Evolutionary conservation across 2,113 vertebrate genomes (phyloP).

Genomic region (Spea multiplicata): DNA sequence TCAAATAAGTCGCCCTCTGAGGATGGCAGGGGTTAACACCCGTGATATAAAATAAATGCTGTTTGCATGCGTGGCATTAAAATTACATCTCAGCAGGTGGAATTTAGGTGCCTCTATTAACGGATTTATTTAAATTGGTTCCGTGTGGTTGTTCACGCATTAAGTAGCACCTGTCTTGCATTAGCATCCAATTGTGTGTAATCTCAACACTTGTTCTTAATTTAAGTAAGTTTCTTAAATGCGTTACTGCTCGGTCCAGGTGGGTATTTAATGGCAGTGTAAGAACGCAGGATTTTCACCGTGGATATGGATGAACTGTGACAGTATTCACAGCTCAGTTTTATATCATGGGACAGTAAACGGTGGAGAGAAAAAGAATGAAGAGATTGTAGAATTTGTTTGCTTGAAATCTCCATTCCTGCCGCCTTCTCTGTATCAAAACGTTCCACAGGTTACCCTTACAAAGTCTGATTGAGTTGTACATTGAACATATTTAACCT

Average conservation of each 20-base stretch:
- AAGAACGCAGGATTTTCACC: conserved; percentile 11
- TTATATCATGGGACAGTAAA: not conserved
- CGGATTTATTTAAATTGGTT: conserved; percentile 28
- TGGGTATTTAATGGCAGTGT: conserved; percentile 15
- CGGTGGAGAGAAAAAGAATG: not conserved
- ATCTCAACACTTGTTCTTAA: conserved; percentile 23
- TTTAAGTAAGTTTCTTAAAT: conserved; percentile 23
- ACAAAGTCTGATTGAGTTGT: too few species aligned
- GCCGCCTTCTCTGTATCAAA: too few species aligned
- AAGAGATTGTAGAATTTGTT: not conserved
- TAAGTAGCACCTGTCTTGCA: conserved; percentile 28
- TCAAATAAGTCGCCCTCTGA: too few species aligned
- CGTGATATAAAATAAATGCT: not conserved
- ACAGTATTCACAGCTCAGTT: not conserved
- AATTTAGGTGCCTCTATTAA: conserved; percentile 23
- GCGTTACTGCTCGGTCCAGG: conserved; percentile 23
- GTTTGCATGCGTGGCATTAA: not conserved
- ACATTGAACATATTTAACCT: too few species aligned
- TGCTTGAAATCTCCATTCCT: not conserved
- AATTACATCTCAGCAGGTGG: conserved; percentile 4
- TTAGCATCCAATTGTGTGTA: conserved; percentile 17
- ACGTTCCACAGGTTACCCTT: too few species aligned
- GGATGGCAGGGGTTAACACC: not conserved
- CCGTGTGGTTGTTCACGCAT: conserved; percentile 15
- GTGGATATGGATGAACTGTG: not conserved